phyloP scores from a whole-genome alignment of 2,797 vertebrate species.

The Sarcophilus harrisii region DNA sequence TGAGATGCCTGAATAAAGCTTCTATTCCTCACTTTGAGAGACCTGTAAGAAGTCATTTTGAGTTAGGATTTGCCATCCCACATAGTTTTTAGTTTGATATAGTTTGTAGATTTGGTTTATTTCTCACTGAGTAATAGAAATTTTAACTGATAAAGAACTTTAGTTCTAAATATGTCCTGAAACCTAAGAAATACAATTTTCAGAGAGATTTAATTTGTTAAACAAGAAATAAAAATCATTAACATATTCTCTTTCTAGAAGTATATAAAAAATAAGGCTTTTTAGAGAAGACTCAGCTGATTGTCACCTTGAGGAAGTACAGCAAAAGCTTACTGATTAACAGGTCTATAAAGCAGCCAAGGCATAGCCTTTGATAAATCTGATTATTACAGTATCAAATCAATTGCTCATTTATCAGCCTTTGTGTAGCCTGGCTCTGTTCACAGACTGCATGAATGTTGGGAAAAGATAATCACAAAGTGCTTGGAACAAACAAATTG shows the following conservation, averaged over 20 bases:
- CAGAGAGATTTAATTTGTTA: neutral
- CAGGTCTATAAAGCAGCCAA: slow-evolving; percentile 57
- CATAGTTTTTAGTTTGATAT: neutral
- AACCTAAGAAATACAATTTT: neutral
- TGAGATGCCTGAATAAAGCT: too few species aligned
- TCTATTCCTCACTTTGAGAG: too few species aligned
- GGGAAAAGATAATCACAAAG: slow-evolving; percentile 72
- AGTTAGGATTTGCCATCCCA: too few species aligned
- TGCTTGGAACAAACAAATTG: slow-evolving; percentile 75
- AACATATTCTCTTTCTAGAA: slow-evolving; percentile 30
- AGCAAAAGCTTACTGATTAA: slow-evolving; percentile 74
- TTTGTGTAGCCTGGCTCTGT: slow-evolving; percentile 63
- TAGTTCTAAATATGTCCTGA: neutral
- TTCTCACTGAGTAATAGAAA: neutral
- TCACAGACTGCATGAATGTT: slow-evolving; percentile 44
- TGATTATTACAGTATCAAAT: slow-evolving; percentile 81
- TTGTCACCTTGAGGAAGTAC: slow-evolving; percentile 72
- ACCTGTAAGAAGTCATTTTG: too few species aligned
- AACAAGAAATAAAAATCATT: slow-evolving; percentile 35
- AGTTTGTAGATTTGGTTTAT: neutral
- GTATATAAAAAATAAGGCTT: slow-evolving; percentile 35
- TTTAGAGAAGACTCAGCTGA: slow-evolving; percentile 50
- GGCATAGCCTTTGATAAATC: slow-evolving; percentile 75
- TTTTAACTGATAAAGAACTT: slow-evolving; percentile 17
- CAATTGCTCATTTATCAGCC: slow-evolving; percentile 79